Conservation (phyloP, 1,140 invertebrate genomes). For the Ceratosolen fusciceps region DNA sequence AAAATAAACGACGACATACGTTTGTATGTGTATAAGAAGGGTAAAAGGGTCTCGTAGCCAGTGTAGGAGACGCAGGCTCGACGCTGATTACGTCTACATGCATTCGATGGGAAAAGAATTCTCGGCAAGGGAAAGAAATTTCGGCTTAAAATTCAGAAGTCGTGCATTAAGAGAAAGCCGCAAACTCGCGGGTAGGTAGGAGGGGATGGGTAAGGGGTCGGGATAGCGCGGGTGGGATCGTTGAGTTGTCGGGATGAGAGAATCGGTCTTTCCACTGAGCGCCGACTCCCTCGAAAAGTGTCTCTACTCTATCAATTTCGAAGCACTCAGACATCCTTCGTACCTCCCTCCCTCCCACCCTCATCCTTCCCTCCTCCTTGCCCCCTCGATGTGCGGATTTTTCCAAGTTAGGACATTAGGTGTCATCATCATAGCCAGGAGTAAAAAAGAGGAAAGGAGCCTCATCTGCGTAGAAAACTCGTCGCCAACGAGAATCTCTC, state of each 20-base stretch:
- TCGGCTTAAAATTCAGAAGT: constrained; percentile 23
- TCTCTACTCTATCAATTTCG: not conserved
- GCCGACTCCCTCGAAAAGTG: constrained; percentile 15
- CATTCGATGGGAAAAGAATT: not conserved
- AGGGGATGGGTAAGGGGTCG: not conserved
- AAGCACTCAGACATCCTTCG: constrained; percentile 9
- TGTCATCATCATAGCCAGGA: too few species aligned
- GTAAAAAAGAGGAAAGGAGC: not conserved
- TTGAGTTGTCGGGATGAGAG: not conserved
- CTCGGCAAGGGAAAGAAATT: not conserved
- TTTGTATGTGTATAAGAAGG: not conserved
- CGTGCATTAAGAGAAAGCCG: not conserved
- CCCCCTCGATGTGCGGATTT: not conserved
- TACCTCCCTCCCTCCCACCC: not conserved
- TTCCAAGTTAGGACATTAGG: constrained; percentile 12
- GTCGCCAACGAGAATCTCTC: constrained; percentile 22
- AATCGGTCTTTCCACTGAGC: constrained; percentile 20
- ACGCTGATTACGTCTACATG: too few species aligned
- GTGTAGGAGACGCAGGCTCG: not conserved
- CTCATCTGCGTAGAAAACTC: not conserved
- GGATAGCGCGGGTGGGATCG: not conserved
- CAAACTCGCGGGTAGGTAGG: not conserved
- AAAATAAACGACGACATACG: not conserved
- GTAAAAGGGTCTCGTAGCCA: not conserved
- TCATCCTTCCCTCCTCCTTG: too few species aligned